These are phyloP conservation scores for Tetrao urogallus DNA, from an alignment of 2,113 vertebrate genomes.

Conservation along the genomic window DNA sequence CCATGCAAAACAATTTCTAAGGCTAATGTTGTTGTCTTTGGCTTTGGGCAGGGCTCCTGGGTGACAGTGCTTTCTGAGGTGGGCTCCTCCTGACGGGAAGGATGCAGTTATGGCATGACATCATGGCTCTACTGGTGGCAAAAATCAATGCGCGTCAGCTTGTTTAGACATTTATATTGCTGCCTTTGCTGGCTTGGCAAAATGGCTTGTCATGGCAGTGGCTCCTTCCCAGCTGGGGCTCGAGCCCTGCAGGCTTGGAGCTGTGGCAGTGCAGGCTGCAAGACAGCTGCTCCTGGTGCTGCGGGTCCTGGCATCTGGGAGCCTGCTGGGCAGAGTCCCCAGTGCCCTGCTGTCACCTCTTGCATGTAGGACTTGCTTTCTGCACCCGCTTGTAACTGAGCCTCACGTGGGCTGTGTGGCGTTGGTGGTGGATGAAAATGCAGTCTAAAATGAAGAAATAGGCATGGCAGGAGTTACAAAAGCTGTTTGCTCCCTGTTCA, in stretches of 20 bases:
- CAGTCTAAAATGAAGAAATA: not conserved
- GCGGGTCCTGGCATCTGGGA: fast-evolving
- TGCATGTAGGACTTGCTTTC: not conserved
- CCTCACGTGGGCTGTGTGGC: not conserved
- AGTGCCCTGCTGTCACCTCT: not conserved
- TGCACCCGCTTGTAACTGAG: not conserved
- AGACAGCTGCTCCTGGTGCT: not conserved
- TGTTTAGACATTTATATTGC: not conserved
- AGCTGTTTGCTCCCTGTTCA: not conserved
- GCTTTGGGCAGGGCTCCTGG: not conserved
- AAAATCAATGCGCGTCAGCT: constrained; percentile 20
- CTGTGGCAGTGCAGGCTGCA: not conserved
- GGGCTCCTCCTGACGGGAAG: not conserved
- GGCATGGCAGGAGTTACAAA: not conserved
- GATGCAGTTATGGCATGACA: not conserved
- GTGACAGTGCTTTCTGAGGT: constrained; percentile 28
- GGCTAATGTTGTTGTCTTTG: constrained; percentile 55
- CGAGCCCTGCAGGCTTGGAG: not conserved
- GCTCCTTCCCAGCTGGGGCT: not conserved
- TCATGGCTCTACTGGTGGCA: constrained; percentile 36
- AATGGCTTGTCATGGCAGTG: not conserved
- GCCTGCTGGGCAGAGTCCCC: not conserved
- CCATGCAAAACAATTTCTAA: constrained; percentile 52
- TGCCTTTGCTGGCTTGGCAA: not conserved
- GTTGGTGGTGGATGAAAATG: not conserved